Evolutionary conservation across 2,797 vertebrate species (phyloP), one percentile per base, ranked within the genome.

Genomic region (Danio jaintianensis): DNA sequence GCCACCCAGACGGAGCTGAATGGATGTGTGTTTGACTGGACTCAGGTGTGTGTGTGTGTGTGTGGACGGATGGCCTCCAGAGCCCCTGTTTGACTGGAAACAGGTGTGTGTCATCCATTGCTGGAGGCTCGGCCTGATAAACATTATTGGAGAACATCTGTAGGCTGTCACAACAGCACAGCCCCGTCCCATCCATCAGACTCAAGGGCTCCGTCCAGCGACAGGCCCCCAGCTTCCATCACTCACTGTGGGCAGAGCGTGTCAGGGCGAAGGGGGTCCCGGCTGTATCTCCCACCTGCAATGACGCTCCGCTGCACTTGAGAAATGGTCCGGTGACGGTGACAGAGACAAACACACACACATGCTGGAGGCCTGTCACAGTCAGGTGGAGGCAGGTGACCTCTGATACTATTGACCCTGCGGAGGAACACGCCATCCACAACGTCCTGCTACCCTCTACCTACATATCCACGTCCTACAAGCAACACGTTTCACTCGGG

Each of bases 91-190:
- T 91, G 91, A 93, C 91, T 92, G 88, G 89, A 93, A 94, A 94
- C 93, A 93, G 93, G 93, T 94, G 93, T 91, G 91, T 91, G 91
- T 90, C 92, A 89, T 93, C 92, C 72, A 82, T 89, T 88, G 92
- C 92, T 91, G 92, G 92, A 93, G 92, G 92, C 76, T 82, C 87
- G 7, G 83, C 84, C 89, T 86, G 90, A 94, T 94, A 94, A 94
- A 95, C 93, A 93, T 94, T 94, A 94, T 95, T 92, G 91, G 89
- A 92, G 92, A 94, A 95, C 94, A 95, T 94, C 93, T 94, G 93
- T 93, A 92, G 90, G 92, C 89, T 94, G 93, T 94, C 94, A 94
- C 93, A 93, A 93, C 92, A 91, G 86, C 85, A 84, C 78, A 82
- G 72, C 78, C 70, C 81, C 83, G 1, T 64, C 81, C 87, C 87